These are phyloP conservation scores for Myotis brandtii DNA, from an alignment of 2,113 vertebrate species.

Conservation along the genomic window DNA sequence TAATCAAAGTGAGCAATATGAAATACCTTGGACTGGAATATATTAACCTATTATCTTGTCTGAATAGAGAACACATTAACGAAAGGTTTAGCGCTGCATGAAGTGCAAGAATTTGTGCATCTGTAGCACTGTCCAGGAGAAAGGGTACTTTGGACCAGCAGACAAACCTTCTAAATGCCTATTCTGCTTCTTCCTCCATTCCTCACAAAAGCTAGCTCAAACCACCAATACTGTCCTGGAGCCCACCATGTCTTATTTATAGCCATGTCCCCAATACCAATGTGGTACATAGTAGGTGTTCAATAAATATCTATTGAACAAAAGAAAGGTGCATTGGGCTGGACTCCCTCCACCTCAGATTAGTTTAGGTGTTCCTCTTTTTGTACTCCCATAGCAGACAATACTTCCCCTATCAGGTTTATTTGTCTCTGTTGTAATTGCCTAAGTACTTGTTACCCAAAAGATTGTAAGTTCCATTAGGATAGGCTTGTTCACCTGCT, in stretches of 20 bases:
- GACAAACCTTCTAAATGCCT: background rate
- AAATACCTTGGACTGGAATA: background rate
- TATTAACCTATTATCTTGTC: background rate
- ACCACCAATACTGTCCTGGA: background rate
- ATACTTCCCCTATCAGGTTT: background rate
- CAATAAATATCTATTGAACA: background rate
- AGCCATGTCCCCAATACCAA: background rate
- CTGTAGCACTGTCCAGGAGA: background rate
- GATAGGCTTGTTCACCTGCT: background rate
- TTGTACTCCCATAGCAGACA: background rate
- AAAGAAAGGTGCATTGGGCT: background rate
- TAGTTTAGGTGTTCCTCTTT: background rate
- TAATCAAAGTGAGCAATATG: conserved; percentile 13
- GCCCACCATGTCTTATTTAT: background rate
- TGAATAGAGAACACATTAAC: background rate
- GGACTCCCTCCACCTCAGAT: background rate
- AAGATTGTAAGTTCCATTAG: background rate
- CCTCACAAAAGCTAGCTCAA: conserved; percentile 15
- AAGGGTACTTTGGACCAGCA: background rate
- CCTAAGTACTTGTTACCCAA: background rate
- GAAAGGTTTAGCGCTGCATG: background rate
- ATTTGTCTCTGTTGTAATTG: background rate
- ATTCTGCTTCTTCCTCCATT: background rate
- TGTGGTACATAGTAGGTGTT: background rate
- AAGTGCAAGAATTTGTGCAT: background rate